Evolutionary conservation across 2,888 invertebrate species (phyloP).

Genomic region (Phrixothrix hirtus): DNA sequence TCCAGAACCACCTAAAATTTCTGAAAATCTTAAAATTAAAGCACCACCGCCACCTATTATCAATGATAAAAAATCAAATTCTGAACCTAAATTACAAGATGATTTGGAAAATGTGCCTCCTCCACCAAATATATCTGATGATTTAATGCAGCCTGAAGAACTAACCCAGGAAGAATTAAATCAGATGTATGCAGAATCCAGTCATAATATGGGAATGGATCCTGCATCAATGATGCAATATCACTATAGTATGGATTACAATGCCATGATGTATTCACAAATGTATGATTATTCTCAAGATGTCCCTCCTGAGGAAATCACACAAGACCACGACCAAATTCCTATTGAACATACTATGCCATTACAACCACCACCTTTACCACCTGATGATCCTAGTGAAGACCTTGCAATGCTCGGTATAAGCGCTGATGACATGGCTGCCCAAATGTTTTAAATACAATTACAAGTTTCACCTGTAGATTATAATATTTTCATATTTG

Average conservation of each 20-base stretch:
- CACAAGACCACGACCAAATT: conserved; percentile 34
- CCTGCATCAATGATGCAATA: conserved; percentile 43
- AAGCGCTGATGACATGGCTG: conserved; percentile 77
- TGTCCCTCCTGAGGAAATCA: conserved; percentile 27
- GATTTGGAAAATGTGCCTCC: conserved; percentile 29
- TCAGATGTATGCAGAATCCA: conserved; percentile 63
- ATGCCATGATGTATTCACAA: conserved; percentile 45
- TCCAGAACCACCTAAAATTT: conserved; percentile 43
- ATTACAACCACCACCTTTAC: conserved; percentile 52
- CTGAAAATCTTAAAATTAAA: conserved; percentile 33
- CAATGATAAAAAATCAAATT: conserved; percentile 31
- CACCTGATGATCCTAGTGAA: conserved; percentile 62
- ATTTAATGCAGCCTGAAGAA: conserved; percentile 50
- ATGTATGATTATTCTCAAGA: conserved; percentile 47
- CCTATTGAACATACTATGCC: conserved; percentile 51
- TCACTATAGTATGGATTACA: conserved; percentile 43
- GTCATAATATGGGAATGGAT: conserved; percentile 37
- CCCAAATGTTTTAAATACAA: conserved; percentile 54
- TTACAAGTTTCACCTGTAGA: background rate
- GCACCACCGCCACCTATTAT: conserved; percentile 48
- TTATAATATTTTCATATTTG: background rate
- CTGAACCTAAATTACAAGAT: conserved; percentile 8
- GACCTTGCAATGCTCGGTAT: conserved; percentile 86
- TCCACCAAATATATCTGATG: conserved; percentile 20
- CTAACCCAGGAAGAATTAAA: conserved; percentile 67